Evolutionary conservation across 2,113 vertebrate species (phyloP).

Genomic region (Triplophysa tibetana): DNA sequence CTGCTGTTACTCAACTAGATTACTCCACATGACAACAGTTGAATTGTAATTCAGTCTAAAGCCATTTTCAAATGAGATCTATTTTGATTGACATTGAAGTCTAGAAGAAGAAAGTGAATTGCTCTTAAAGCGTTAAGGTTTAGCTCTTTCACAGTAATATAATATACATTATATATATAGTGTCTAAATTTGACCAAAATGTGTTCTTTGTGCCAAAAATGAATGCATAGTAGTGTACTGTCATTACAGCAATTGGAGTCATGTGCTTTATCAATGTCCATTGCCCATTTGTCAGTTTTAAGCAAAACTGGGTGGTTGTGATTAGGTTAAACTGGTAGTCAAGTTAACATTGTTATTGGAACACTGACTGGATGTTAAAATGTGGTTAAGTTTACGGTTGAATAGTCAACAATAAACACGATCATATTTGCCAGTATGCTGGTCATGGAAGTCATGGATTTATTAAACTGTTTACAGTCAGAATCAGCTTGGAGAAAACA

Average conservation of each 20-base stretch:
- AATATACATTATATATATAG: neutral
- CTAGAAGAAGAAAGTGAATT: no score
- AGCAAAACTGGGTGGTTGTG: constrained; percentile 47
- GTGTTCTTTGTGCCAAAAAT: neutral
- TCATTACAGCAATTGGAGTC: constrained; percentile 20
- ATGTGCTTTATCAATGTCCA: constrained; percentile 41
- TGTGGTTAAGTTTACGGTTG: neutral
- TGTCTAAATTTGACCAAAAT: neutral
- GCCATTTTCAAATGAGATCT: no score
- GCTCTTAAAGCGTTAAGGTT: no score
- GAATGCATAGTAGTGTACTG: neutral
- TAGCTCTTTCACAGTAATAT: no score
- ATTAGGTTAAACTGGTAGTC: constrained; percentile 49
- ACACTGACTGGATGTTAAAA: neutral
- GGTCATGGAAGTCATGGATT: no score
- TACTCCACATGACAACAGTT: neutral
- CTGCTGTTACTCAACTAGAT: neutral
- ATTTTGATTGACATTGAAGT: neutral
- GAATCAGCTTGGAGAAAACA: neutral
- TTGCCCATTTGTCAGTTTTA: constrained; percentile 11
- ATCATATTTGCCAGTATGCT: neutral
- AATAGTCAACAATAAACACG: neutral
- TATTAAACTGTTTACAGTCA: neutral
- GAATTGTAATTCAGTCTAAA: neutral
- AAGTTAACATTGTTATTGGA: neutral